Base-by-base conservation (phyloP, 1,140 invertebrate genomes). In the Pseudomyrmex concolor region DNA sequence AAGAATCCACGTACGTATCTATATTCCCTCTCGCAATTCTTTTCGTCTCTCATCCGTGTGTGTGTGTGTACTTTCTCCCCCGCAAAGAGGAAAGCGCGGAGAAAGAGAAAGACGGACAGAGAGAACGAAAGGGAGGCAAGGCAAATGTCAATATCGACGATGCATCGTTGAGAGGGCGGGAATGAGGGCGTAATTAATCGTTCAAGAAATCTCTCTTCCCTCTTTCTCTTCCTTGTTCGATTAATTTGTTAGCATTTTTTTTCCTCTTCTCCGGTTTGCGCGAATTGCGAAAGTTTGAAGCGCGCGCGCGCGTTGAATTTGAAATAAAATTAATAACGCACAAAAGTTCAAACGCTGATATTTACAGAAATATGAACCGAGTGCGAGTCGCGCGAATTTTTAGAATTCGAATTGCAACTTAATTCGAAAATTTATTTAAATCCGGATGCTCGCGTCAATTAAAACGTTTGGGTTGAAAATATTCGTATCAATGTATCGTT, bases 101-200 rank as follows among this genome's bases (percentile, higher is more conserved):
- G 2, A 78, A 45, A 63, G 19, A 63, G 72, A 62, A n/a, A 34
- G n/a, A 19, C 43, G 50, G 54, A 43, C 17, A 67, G n/a, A 13
- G 70, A 72, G 51, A 70, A 84, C 81, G 86, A 60, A 77, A 88
- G 86, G 86, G 84, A 89, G 70, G 89, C 91, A 92, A 91, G 91
- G 91, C 92, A 93, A 93, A 93, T 93, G 92, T 93, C 92, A 92
- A 91, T 93, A 92, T 92, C 90, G 91, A 84, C 89, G 86, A 90
- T 91, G 90, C 89, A 88, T 92, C 87, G 89, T 84, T 86, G 84
- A 89, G 89, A 92, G 89, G 91, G 92, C 90, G 92, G 89, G 91
- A 94, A 94, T 92, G 92, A 92, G 93, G 86, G 93, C 93, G 92
- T 93, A 92, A 94, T 94, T 94, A 94, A 94, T 93, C 89, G 86